phyloP scores from a whole-genome alignment of 2,888 invertebrate species.

The Cybosia mesomella region DNA sequence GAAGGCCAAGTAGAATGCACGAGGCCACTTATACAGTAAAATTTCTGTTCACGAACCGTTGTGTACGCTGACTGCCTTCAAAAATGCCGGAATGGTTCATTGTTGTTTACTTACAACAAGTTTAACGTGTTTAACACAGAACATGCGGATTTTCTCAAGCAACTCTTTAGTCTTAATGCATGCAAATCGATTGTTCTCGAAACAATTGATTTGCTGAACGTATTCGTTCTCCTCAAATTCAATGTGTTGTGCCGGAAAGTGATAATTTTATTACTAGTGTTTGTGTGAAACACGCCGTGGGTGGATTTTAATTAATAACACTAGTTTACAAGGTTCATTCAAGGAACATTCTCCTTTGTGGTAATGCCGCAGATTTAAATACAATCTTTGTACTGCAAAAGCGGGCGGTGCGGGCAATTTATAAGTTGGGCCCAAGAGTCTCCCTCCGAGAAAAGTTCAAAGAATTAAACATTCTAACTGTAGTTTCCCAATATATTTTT shows the following conservation, averaged over 20 bases:
- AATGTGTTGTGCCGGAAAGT: constrained; percentile 2
- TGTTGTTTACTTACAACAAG: constrained; percentile 48
- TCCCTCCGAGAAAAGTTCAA: too few species aligned
- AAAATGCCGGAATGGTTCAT: constrained; percentile 42
- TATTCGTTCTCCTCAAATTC: constrained; percentile 9
- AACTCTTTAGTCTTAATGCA: constrained; percentile 14
- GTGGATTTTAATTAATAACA: not conserved
- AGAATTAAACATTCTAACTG: too few species aligned
- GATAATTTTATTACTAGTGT: constrained; percentile 8
- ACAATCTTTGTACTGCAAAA: too few species aligned
- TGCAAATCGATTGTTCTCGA: constrained; percentile 20
- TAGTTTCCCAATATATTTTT: too few species aligned
- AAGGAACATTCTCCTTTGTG: too few species aligned
- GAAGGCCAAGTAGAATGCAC: not conserved
- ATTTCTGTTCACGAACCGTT: constrained; percentile 3
- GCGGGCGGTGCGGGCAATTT: too few species aligned
- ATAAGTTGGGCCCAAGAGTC: too few species aligned
- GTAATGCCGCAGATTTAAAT: too few species aligned
- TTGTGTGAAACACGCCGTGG: not conserved
- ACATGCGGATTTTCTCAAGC: constrained; percentile 19
- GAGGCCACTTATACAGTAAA: constrained; percentile 1
- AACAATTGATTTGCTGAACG: constrained; percentile 20
- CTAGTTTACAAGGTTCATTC: too few species aligned
- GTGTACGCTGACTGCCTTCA: constrained; percentile 8
- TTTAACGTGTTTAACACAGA: constrained; percentile 25